Base-by-base conservation (phyloP, 1,140 invertebrate genomes). In the Aphaenogaster rudis region DNA sequence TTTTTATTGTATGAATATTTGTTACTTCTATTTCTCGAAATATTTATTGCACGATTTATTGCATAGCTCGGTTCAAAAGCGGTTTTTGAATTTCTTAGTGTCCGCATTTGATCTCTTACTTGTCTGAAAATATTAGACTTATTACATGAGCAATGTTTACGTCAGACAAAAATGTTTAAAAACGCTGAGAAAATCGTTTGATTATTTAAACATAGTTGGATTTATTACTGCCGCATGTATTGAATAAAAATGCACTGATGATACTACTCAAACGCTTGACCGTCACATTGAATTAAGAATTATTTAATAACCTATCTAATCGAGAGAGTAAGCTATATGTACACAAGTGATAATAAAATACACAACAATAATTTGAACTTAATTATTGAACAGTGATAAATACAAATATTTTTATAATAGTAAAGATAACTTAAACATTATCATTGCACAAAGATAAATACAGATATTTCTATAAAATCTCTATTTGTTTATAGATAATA, bases 401-500 rank as follows among this genome's bases (percentile, higher is more conserved):
- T 15, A 39, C 0, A 64, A 5, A 54, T 17, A 64, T 64, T 64
- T 64, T 64, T 64, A 64, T 64, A 64, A 39, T 28, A 64, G 17
- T 64, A 39, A n/a, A 74, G 50, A 74, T 54, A 57, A 42, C 6
- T 39, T n/a, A 1, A 39, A 39, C 48, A 21, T 76, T 13, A 45
- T n/a, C 4, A 57, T 42, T 57, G 17, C 36, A n/a, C 15, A 54
- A 52, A 21, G 50, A 76, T 36, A 42, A 2, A 21, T 36, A 76
- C 6, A 36, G 2, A 57, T 76, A 57, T 11, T 57, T 57, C 33
- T 36, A 52, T n/a, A n/a, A 52, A 57, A 57, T 39, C 36, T 59
- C 9, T 57, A 76, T 15, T 74, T 17, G 11, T 39, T 76, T 21
- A 76, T 42, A 76, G 13, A 77, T 28, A 61, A 15, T 13, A 61